Conservation (phyloP, 2,888 invertebrate species). For the Phragmatobia fuliginosa region DNA sequence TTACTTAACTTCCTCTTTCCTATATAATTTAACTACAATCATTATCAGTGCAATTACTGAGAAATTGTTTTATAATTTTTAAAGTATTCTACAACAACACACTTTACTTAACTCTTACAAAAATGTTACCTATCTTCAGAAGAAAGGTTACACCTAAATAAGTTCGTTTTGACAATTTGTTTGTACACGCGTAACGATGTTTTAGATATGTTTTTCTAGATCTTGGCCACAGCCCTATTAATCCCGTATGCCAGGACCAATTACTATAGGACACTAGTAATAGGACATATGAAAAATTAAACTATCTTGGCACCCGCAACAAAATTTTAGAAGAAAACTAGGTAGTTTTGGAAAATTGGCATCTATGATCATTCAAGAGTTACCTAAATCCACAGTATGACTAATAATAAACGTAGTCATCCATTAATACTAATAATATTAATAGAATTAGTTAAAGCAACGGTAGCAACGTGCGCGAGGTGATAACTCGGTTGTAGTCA, state of each 20-base stretch:
- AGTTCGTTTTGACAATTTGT: neutral
- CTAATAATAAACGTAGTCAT: neutral
- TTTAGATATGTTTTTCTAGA: too few relatives aligned
- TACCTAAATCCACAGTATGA: neutral
- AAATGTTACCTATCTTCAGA: too few relatives aligned
- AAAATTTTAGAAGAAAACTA: too few relatives aligned
- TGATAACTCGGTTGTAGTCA: slow-evolving; percentile 20
- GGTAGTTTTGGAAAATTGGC: neutral
- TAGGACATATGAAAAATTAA: too few relatives aligned
- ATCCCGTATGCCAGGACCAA: too few relatives aligned
- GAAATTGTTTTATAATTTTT: neutral
- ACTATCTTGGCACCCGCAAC: too few relatives aligned
- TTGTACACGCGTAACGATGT: neutral
- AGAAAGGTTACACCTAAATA: neutral
- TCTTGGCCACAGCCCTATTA: too few relatives aligned
- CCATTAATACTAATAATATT: slow-evolving; percentile 4
- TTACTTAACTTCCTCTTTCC: neutral
- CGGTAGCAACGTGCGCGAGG: slow-evolving; percentile 11
- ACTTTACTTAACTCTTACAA: too few relatives aligned
- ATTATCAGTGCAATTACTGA: neutral
- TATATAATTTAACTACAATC: neutral
- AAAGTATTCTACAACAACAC: neutral
- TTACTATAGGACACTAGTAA: too few relatives aligned
- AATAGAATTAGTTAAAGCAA: slow-evolving; percentile 6
- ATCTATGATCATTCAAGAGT: neutral